Percentiles rank a stretch among this genome's conserved stretches.
Evolutionary conservation across 2,797 vertebrate species (phyloP).

Genomic region (Strix occidentalis): DNA sequence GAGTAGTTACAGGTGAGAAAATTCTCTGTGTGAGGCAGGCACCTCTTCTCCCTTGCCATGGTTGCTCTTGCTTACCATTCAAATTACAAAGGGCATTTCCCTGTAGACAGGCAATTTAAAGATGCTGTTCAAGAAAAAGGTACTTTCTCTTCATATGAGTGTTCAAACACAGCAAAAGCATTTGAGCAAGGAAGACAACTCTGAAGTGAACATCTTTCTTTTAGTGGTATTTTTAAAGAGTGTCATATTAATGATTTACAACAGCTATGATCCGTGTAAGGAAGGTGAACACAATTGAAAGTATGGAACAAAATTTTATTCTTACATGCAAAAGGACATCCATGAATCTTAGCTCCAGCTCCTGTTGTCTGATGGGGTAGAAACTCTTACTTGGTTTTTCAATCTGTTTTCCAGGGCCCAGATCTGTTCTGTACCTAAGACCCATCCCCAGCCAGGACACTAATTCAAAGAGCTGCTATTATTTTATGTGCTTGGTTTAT

Average conservation of each 20-base stretch:
- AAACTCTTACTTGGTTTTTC: background rate
- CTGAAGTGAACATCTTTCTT: background rate
- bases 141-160: background rate
- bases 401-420: background rate
- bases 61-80: background rate
- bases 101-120: background rate
- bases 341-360: background rate
- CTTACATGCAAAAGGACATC: background rate
- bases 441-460: background rate
- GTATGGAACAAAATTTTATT: background rate
- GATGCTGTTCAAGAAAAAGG: background rate
- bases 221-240: background rate
- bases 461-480: background rate
- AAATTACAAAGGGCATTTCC: background rate
- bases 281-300: background rate
- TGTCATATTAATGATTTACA: background rate
- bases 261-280: background rate
- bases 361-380: background rate
- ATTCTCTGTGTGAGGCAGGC: background rate
- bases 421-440: background rate
- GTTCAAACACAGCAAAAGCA: background rate
- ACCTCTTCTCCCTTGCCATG: background rate
- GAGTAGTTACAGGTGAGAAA: background rate
- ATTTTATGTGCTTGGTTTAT: background rate
- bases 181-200: background rate